Evolutionary conservation across 2,113 vertebrate species (phyloP), one percentile per base, ranked within the genome.

Genomic region (Apodemus sylvaticus): DNA sequence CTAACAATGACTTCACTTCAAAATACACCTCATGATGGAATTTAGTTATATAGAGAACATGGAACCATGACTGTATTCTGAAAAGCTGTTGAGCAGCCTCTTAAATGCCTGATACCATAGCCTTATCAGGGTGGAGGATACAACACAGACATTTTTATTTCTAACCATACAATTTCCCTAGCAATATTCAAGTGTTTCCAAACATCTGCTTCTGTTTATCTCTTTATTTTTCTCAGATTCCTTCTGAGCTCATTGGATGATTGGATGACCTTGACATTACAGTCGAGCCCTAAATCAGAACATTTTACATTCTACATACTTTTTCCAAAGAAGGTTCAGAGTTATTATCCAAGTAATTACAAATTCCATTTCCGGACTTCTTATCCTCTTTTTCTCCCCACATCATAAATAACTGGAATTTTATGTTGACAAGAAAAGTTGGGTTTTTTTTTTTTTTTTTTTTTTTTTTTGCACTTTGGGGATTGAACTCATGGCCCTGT

Each of bases 171-270:
- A 89, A 79, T 62, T 82, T 94, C 86, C 95, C 93, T 86, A 93
- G 83, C 31, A 64, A 91, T 74, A 94, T 48, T 94, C 48, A 94
- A 89, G 62, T 91, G 90, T 97, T 97, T 94, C 90, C 85, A 93
- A 94, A 96, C 96, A 97, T 97, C 95, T 96, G 96, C 45, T 97
- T 97, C 92, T 92, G 77, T 95, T 97, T 97, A 93, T 94, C 88
- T 86, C 86, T 97, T 93, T 98, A 97, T 97, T 96, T 96, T 96
- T 91, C 95, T 95, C 91, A 94, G 60, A 97, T 94, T 92, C 89
- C 45, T 92, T 95, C 73, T 96, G 92, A 90, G 76, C 77, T 96
- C 90, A 97, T 95, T 97, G 96, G 73, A 77, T 96, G 94, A 97
- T 94, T 96, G 96, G 68, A 77, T 96, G 96, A 97, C 90, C 94